A percentile compares a stretch with the other conserved stretches of the same genome.
Conservation (phyloP, 2,113 vertebrate species). For the Pelvicachromis taeniatus region DNA sequence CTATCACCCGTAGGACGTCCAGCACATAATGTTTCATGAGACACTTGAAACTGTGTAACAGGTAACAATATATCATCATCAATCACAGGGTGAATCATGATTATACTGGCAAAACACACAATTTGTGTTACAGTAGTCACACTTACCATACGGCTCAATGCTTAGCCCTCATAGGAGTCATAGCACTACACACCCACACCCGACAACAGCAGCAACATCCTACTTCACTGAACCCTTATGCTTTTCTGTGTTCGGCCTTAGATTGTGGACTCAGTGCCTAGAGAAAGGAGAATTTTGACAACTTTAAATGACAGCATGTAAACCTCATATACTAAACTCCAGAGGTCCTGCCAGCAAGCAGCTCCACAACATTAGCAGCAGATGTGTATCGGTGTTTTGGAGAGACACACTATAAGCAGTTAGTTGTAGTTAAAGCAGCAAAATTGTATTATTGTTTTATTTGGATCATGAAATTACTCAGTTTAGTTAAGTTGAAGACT, state of each 20-base stretch:
- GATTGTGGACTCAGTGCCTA: conserved; percentile 70
- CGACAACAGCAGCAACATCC: neutral
- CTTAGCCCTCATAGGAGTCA: neutral
- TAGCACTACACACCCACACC: neutral
- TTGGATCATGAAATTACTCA: neutral
- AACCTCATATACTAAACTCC: conserved; percentile 67
- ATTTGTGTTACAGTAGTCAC: neutral
- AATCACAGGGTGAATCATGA: neutral
- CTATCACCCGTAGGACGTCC: conserved; percentile 73
- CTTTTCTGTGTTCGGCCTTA: conserved; percentile 24
- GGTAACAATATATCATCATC: neutral
- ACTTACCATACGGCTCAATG: neutral
- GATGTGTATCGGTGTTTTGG: conserved; percentile 70
- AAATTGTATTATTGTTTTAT: neutral
- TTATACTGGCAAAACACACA: neutral
- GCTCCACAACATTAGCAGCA: conserved; percentile 46
- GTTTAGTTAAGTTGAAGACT: neutral
- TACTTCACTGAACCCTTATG: neutral
- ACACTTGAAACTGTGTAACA: conserved; percentile 60
- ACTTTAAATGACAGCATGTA: conserved; percentile 48
- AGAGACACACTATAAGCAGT: neutral
- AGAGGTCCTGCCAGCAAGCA: conserved; percentile 66
- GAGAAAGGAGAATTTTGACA: conserved; percentile 68
- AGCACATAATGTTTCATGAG: conserved; percentile 73
- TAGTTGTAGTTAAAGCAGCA: neutral